phyloP scores from a whole-genome alignment of 2,888 invertebrate species.

The Andrena haemorrhoa region DNA sequence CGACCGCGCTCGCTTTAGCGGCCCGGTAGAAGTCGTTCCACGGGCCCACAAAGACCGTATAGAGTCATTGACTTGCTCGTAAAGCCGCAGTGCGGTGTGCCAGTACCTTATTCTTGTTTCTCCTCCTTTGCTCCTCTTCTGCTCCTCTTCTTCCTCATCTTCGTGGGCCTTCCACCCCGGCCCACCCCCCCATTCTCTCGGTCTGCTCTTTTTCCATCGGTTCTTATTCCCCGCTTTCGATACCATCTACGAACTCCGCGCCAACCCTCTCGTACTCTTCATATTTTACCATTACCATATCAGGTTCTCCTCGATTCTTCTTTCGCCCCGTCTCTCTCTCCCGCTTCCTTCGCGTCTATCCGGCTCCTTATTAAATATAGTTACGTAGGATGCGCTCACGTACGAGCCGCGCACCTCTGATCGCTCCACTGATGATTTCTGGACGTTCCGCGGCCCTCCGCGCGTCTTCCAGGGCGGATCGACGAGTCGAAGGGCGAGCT shows the following conservation, averaged over 20 bases:
- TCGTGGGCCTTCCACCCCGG: conserved; percentile 32
- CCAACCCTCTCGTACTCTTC: conserved; percentile 73
- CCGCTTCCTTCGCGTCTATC: conserved; percentile 36
- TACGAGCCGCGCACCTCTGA: conserved; percentile 45
- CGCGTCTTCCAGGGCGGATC: not conserved
- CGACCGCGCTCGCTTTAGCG: conserved; percentile 61
- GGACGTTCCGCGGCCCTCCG: conserved; percentile 12
- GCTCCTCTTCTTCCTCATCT: conserved; percentile 38
- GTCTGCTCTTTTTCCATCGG: conserved; percentile 67
- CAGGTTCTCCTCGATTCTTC: conserved; percentile 73
- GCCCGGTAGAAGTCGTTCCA: conserved; percentile 57
- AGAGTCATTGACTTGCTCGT: conserved; percentile 77
- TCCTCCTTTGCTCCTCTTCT: conserved; percentile 48
- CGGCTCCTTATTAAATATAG: conserved; percentile 69
- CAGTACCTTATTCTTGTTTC: conserved; percentile 66
- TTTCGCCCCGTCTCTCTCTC: conserved; percentile 9
- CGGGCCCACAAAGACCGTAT: conserved; percentile 62
- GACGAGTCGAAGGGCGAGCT: not conserved
- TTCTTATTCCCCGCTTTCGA: conserved; percentile 74
- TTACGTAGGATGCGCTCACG: conserved; percentile 54
- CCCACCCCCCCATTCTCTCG: conserved; percentile 51
- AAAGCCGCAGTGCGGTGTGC: conserved; percentile 71
- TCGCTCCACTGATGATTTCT: conserved; percentile 40
- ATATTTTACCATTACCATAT: conserved; percentile 78
- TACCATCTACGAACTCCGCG: conserved; percentile 74